Base-by-base conservation (phyloP, 1,140 invertebrate genomes). In the Caenorhabditis remanei region DNA sequence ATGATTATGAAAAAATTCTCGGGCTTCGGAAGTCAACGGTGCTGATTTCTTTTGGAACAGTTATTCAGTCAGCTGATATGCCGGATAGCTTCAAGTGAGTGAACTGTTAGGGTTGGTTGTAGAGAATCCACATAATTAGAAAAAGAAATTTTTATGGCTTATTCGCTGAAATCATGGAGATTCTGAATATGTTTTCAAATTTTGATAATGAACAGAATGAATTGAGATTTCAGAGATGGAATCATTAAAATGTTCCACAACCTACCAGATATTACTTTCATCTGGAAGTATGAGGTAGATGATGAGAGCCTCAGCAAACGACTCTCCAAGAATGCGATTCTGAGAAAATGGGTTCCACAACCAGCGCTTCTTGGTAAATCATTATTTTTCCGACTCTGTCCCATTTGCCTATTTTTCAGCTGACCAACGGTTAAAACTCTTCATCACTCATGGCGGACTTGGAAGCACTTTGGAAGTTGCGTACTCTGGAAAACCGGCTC, bases 391-490 rank as follows among this genome's bases (percentile, higher is more conserved):
- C 40, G 19, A 40, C 8, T 24, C 11, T 21, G 0, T 46, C 19
- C 19, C 11, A 41, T 16, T 41, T 2, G 41, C 46, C 55, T 53
- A 89, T 55, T 53, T 90, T 84, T 40, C 88, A 86, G 90, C 87
- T 50, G 90, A 90, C 85, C 85, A 83, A 41, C 84, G 88, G 19
- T 58, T 88, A n/a, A 53, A 48, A 48, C 24, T 88, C 3, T 90
- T 90, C 89, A 88, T 90, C 55, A 91, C 90, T 14, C 90, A 90
- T 50, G 88, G 87, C 50, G 90, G 90, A 14, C 84, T 87, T 46
- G 90, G 90, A 46, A 87, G 90, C 32, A 88, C 82, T 58, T 43
- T 84, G 4, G 90, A 90, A 83, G 85, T 89, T 14, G 56, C 90
- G 24, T 86, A 89, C 65, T 71, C 87, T 55, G 89, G 89, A 24